These are phyloP conservation scores for Calyptomena viridis DNA, from an alignment of 2,113 vertebrate genomes.

Conservation along the genomic window DNA sequence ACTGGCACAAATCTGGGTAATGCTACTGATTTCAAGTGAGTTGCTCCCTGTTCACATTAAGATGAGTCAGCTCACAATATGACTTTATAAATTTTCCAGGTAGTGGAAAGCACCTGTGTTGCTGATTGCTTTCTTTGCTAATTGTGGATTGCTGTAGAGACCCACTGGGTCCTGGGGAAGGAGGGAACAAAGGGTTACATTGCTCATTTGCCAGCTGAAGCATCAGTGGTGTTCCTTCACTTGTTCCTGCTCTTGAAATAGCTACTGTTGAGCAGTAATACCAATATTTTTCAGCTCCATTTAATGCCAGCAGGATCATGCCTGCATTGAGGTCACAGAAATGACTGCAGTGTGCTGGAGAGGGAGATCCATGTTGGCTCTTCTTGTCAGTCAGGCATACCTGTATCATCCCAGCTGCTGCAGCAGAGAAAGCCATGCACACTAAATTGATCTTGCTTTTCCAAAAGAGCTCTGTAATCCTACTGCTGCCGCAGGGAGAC, in stretches of 20 bases:
- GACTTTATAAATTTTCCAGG: not conserved
- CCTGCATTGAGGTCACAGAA: slow-evolving; percentile 11
- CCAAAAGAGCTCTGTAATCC: not conserved
- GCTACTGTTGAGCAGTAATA: not conserved
- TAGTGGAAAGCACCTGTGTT: not conserved
- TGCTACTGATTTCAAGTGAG: not conserved
- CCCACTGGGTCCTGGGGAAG: not conserved
- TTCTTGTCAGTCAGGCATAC: not conserved
- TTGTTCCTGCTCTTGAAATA: not conserved
- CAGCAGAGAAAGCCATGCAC: not conserved
- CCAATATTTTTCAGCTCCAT: slow-evolving; percentile 29
- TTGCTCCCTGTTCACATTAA: not conserved
- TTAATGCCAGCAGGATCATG: slow-evolving; percentile 5
- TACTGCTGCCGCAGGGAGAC: not conserved
- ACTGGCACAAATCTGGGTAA: not conserved
- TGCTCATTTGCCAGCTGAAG: not conserved
- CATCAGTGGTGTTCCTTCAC: not conserved
- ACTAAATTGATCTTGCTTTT: not conserved
- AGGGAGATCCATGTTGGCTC: not conserved
- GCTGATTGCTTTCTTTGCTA: not conserved
- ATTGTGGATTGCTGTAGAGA: not conserved
- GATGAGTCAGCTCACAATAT: not conserved
- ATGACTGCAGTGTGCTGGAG: not conserved
- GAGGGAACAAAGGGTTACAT: not conserved
- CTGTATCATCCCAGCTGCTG: not conserved